Evolutionary conservation across 2,888 invertebrate species (phyloP), one percentile per base, ranked within the genome.

Genomic region (Idaea aversata): DNA sequence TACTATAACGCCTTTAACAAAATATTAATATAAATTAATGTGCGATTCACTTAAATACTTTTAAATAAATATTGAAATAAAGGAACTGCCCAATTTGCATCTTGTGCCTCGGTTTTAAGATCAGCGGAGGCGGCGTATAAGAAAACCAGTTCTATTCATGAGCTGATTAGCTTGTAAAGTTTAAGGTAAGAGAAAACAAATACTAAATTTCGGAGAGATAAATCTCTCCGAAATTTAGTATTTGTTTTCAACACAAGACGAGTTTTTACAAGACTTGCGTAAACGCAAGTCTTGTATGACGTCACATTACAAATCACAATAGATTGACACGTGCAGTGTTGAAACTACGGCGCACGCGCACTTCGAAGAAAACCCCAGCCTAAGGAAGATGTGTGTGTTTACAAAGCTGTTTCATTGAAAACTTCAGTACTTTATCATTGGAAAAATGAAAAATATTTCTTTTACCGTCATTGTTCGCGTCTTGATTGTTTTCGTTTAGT

Each of bases 311-410:
- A 82, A 82, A 63, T 65, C 66, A 82, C 82, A 82, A 82, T 82
- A 71, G 77, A 69, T 61, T 34, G 75, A 70, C 81, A 75, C 77
- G 76, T 76, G 80, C 75, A 65, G 70, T 72, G 71, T 72, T 71
- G 69, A 70, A 70, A 67, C 66, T 70, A 82, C 85, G 68, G 84
- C 82, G 88, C 91, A 90, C 89, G 88, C 87, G 90, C 79, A 75
- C 77, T 91, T 90, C 91, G 76, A 72, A 81, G 91, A 90, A 91
- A 47, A 10, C 47, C 7, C 13, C 7, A 47, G 47, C 7, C 47
- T 72, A 67, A 79, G 78, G 75, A 79, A 83, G 81, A 78, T 82
- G 79, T 79, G 74, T 72, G 71, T 90, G 87, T 89, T 89, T 87
- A 84, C 80, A 83, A 84, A 90, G 86, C 81, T 13, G 75, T 68